These are phyloP conservation scores for Uria aalge DNA, from an alignment of 2,113 vertebrate genomes.

Conservation along the genomic window DNA sequence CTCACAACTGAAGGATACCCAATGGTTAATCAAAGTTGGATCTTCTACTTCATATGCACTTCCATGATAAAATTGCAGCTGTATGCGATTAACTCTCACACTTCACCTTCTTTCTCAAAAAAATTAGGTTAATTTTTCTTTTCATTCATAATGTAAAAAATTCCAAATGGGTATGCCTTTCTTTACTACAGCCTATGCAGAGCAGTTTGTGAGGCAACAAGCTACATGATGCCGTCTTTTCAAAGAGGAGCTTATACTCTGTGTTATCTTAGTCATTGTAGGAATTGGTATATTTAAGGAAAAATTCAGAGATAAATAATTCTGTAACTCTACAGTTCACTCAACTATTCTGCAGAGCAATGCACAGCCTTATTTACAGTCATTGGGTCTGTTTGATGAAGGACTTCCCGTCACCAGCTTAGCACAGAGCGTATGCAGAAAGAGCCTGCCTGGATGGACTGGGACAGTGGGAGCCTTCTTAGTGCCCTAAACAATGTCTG, in stretches of 20 bases:
- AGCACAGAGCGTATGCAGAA: neutral
- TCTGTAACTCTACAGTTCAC: neutral
- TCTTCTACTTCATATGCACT: neutral
- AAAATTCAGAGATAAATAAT: neutral
- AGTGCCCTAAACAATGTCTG: neutral
- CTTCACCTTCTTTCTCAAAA: neutral
- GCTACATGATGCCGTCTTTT: neutral
- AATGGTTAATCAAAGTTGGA: neutral
- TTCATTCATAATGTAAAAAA: neutral
- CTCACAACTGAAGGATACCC: neutral
- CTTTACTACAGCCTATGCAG: neutral
- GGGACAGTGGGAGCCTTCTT: neutral
- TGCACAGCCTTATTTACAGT: neutral
- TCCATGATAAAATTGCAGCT: neutral
- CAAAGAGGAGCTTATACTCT: neutral
- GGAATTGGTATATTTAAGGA: neutral
- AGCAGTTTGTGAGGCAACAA: neutral
- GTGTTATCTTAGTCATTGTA: neutral
- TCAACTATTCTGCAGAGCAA: neutral
- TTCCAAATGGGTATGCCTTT: neutral
- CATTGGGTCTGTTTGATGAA: neutral
- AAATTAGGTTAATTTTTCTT: neutral
- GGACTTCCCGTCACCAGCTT: neutral
- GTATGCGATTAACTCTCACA: neutral
- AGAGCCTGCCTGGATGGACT: neutral